These are phyloP conservation scores for Rallus limicola DNA, from an alignment of 2,113 vertebrate genomes.

Conservation along the genomic window DNA sequence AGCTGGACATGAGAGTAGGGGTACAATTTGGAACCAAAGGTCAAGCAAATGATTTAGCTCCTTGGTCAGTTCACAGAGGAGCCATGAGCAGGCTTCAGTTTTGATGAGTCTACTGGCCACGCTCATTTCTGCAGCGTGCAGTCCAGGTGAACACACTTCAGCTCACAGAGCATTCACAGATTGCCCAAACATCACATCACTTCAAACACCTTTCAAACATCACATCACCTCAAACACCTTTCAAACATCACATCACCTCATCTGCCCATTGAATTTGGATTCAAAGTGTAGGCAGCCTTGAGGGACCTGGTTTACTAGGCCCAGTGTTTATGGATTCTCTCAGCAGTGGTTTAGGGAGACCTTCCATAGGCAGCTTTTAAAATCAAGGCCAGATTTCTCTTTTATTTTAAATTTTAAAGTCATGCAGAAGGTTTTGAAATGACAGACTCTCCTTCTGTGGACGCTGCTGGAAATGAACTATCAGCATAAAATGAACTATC, in stretches of 20 bases:
- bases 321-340: not conserved
- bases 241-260: not conserved
- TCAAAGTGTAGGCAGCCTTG: not conserved
- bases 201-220: not conserved
- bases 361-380: not conserved
- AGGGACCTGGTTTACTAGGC: not conserved
- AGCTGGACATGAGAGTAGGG: not conserved
- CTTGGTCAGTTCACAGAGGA: not conserved
- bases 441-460: not conserved
- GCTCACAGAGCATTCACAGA: not conserved
- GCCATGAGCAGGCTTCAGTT: not conserved
- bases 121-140: not conserved
- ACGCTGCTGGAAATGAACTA: not conserved
- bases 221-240: not conserved
- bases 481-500: not conserved
- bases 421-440: not conserved
- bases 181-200: not conserved
- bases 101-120: not conserved
- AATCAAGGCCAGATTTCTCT: not conserved
- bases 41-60: not conserved
- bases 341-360: not conserved
- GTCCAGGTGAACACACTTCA: not conserved
- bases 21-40: not conserved
- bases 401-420: not conserved
- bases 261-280: not conserved